Conservation (phyloP, 1,140 invertebrate species). For the Heterodera schachtii region DNA sequence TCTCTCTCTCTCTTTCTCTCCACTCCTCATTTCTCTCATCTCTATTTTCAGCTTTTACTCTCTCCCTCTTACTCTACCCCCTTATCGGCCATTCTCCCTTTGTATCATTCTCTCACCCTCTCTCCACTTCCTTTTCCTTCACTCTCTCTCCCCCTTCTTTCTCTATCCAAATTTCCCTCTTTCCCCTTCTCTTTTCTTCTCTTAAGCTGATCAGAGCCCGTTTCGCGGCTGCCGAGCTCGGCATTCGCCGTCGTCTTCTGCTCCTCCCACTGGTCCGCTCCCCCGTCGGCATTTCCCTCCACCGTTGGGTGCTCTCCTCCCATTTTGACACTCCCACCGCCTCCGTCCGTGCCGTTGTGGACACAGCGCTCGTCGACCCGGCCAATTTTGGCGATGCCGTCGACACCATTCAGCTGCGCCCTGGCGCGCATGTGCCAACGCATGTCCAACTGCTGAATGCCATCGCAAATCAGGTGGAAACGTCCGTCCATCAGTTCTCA, state of each 20-base stretch:
- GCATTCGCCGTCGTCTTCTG: conserved; percentile 60
- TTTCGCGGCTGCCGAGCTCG: conserved; percentile 64
- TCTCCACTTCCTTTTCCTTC: too few species aligned
- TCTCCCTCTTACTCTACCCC: too few species aligned
- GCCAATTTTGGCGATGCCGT: conserved; percentile 36
- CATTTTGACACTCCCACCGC: conserved; percentile 35
- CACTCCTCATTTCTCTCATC: too few species aligned
- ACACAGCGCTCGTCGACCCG: conserved; percentile 53
- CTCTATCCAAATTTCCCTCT: too few species aligned
- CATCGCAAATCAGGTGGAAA: conserved; percentile 55
- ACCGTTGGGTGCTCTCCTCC: conserved; percentile 53
- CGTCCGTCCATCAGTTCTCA: too few species aligned
- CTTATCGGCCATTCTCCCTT: too few species aligned
- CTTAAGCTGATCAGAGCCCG: conserved; percentile 52
- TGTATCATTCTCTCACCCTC: too few species aligned
- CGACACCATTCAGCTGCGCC: conserved; percentile 4
- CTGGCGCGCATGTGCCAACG: conserved; percentile 34
- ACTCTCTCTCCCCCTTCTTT: not conserved
- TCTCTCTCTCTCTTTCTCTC: too few species aligned
- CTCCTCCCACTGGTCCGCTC: conserved; percentile 60
- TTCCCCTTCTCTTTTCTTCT: too few species aligned
- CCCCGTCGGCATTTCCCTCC: conserved; percentile 36
- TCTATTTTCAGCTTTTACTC: too few species aligned
- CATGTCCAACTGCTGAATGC: conserved; percentile 60
- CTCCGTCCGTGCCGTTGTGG: conserved; percentile 55